phyloP scores from a whole-genome alignment of 2,888 invertebrate species.

The Amorpha juglandis region DNA sequence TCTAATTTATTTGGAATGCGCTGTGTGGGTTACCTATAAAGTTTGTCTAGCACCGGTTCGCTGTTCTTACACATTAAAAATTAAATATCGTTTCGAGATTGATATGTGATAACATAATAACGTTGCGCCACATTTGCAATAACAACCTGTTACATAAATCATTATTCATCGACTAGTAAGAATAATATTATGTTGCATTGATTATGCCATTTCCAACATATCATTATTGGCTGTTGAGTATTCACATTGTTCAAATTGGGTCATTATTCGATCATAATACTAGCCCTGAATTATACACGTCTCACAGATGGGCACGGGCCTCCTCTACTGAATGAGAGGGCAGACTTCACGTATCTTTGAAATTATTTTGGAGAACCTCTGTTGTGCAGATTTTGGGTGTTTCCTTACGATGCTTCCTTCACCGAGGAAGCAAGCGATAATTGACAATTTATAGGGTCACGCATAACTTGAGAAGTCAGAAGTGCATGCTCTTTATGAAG shows the following conservation, averaged over 20 bases:
- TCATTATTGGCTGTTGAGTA: neutral
- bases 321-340: no score
- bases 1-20: constrained; percentile 16
- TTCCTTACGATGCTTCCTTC: no score
- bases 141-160: constrained; percentile 1
- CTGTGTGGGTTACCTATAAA: neutral
- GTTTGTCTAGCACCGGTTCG: neutral
- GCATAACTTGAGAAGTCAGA: no score
- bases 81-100: constrained; percentile 5
- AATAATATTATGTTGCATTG: neutral
- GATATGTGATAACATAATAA: neutral
- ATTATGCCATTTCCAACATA: constrained; percentile 1
- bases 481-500: no score
- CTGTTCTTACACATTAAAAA: neutral
- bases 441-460: no score
- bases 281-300: no score
- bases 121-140: constrained; percentile 10
- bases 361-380: no score
- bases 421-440: no score
- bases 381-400: no score
- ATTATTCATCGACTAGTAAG: constrained; percentile 9
- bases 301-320: no score
- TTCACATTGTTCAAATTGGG: constrained; percentile 1
- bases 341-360: no score
- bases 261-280: constrained; percentile 32